Percentiles rank a stretch among this genome's conserved stretches.
Evolutionary conservation across 2,888 invertebrate genomes (phyloP).

Genomic region (Scaptomyza tumidula): DNA sequence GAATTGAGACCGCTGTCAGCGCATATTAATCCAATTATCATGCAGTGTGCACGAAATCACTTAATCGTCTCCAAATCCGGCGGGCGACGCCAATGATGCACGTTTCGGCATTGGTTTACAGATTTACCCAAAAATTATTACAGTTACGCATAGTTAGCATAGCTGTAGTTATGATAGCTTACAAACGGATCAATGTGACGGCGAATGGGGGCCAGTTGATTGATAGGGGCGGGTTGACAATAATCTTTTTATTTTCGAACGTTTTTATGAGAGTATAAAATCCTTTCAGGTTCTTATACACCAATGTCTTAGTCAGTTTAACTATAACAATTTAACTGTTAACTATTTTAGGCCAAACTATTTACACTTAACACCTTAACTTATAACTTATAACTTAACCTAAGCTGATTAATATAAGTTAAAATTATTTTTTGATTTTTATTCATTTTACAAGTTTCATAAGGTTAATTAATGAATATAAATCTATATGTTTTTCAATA

Average conservation of each 20-base stretch:
- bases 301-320: too few relatives aligned
- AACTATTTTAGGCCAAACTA: too few relatives aligned
- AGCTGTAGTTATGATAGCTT: conserved; percentile 37
- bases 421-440: too few relatives aligned
- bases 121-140: conserved; percentile 28
- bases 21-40: conserved; percentile 83
- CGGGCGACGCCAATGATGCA: conserved; percentile 50
- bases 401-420: too few relatives aligned
- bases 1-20: conserved; percentile 60
- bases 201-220: conserved; percentile 24
- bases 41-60: conserved; percentile 79
- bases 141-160: conserved; percentile 53
- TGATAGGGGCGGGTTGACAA: conserved; percentile 38
- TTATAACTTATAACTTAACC: too few relatives aligned
- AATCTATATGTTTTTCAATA: too few relatives aligned
- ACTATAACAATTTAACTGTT: too few relatives aligned
- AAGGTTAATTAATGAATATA: too few relatives aligned
- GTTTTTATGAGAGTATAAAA: not conserved
- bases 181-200: conserved; percentile 4
- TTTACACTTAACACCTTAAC: too few relatives aligned
- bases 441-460: too few relatives aligned
- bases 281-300: too few relatives aligned
- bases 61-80: conserved; percentile 80
- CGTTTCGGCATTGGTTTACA: conserved; percentile 36
- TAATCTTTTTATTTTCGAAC: not conserved